phyloP scores from a whole-genome alignment of 2,888 invertebrate genomes.

The Cotesia congregata region DNA sequence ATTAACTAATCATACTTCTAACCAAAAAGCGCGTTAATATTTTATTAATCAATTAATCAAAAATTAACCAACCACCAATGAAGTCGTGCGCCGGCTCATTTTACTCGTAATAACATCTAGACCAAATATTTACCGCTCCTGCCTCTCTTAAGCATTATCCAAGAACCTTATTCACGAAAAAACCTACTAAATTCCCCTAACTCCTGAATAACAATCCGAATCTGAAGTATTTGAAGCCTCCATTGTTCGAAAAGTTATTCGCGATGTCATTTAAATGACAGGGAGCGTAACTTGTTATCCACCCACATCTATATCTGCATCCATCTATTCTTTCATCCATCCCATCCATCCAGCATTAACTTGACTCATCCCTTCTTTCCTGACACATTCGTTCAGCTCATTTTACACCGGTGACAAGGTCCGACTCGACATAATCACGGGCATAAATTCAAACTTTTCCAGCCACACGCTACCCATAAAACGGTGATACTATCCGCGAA shows the following conservation, averaged over 20 bases:
- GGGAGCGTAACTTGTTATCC: background rate
- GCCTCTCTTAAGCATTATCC: too few relatives aligned
- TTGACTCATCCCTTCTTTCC: background rate
- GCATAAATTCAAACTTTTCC: background rate
- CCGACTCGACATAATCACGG: background rate
- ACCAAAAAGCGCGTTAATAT: too few relatives aligned
- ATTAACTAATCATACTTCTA: too few relatives aligned
- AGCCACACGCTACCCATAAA: too few relatives aligned
- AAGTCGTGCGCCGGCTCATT: too few relatives aligned
- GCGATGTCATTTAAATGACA: background rate
- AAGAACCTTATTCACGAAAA: too few relatives aligned
- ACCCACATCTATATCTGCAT: background rate
- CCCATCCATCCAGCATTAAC: background rate
- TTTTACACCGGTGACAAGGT: background rate
- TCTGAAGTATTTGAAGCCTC: background rate
- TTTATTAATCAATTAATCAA: too few relatives aligned
- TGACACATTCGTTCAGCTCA: background rate
- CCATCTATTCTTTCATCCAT: conserved; percentile 9
- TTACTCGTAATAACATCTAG: too few relatives aligned
- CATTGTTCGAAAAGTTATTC: background rate
- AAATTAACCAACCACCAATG: too few relatives aligned
- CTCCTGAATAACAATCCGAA: background rate
- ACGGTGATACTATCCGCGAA: background rate
- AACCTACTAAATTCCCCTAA: too few relatives aligned
- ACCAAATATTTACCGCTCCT: too few relatives aligned